Evolutionary conservation across 2,113 vertebrate genomes (phyloP), one percentile per base, ranked within the genome.

Genomic region (Bothrops jararaca): DNA sequence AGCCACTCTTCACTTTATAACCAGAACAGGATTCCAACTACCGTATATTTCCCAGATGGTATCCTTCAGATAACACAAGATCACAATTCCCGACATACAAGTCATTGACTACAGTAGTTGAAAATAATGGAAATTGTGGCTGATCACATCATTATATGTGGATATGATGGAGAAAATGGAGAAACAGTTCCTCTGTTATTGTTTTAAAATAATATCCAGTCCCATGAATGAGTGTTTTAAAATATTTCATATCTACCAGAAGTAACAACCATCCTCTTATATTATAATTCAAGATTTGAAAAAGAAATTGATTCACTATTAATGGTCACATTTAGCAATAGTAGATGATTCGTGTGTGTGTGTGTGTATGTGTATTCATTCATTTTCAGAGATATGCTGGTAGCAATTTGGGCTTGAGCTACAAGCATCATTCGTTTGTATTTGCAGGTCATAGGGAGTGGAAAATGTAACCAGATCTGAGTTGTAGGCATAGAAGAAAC

Each of bases 11-110:
- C 52, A 34, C 92, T 94, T 92, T 58, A 90, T 29, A 95, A 91
- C 1, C 23, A 53, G 48, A 93, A 80, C 95, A 95, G 22, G 5
- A 92, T 96, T 94, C 58, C 53, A 24, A 56, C 20, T 89, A 39
- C 18, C 5, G 5, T 39, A 39, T 2, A 18, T 39, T 80, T 39
- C 74, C 34, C 34, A 80, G 18, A 53, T 88, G 42, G 85, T 48
- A 22, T 86, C 42, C 74, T 80, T 39, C 74, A 80, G 74, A 39
- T 80, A 39, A 39, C 60, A 18, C n/a, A 39, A 39, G 69, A 80
- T 39, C 74, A 42, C 18, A 80, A 42, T 80, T 39, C 74, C 34
- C 9, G 2, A 22, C 74, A 39, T 80, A 80, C 74, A 80, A 80
- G 18, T 9, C 34, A 42, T 80, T 22, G 34, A 39, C 34, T 39